Evolutionary conservation across 2,888 invertebrate genomes (phyloP).

Genomic region (Drosophila sordidula): DNA sequence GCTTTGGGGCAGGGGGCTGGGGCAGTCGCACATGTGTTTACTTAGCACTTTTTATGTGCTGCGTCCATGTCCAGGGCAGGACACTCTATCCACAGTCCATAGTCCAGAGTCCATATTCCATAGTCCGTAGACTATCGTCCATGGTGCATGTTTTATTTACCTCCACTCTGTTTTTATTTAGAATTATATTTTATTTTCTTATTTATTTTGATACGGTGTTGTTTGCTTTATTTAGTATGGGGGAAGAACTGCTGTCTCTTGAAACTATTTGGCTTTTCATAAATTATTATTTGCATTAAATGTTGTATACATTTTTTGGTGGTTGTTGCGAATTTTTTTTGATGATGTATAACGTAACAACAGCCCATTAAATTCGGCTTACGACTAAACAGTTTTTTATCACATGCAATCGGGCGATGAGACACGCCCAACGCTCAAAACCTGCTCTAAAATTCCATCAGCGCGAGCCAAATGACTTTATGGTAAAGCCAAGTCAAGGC

Average conservation of each 20-base stretch:
- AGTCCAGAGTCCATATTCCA: slow-evolving; percentile 3
- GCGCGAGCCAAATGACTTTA: slow-evolving; percentile 61
- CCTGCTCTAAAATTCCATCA: slow-evolving; percentile 71
- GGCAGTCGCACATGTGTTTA: slow-evolving; percentile 70
- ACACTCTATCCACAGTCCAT: slow-evolving; percentile 29
- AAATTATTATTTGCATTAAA: slow-evolving; percentile 72
- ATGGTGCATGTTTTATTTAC: slow-evolving; percentile 65
- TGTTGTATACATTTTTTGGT: slow-evolving; percentile 29
- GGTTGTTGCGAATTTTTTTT: slow-evolving; percentile 10
- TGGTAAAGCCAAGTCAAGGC: slow-evolving; percentile 36
- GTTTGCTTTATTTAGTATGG: slow-evolving; percentile 21
- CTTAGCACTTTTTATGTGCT: slow-evolving; percentile 76
- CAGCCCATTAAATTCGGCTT: slow-evolving; percentile 60
- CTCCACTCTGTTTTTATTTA: slow-evolving; percentile 68
- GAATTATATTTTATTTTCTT: slow-evolving; percentile 51
- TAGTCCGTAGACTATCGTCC: slow-evolving; percentile 31
- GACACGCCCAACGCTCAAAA: slow-evolving; percentile 2
- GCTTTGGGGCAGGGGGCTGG: slow-evolving; percentile 3
- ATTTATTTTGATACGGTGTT: slow-evolving; percentile 49
- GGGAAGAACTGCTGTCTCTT: slow-evolving; percentile 10
- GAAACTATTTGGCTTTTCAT: slow-evolving; percentile 69
- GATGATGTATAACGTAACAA: slow-evolving; percentile 26
- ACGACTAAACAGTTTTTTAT: slow-evolving; percentile 40
- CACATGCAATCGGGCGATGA: slow-evolving; percentile 14
- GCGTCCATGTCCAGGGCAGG: slow-evolving; percentile 36